A percentile compares a stretch with the other conserved stretches of the same genome.
phyloP scores from a whole-genome alignment of 2,113 vertebrate species.

The Cyprinodon brontotheroides region DNA sequence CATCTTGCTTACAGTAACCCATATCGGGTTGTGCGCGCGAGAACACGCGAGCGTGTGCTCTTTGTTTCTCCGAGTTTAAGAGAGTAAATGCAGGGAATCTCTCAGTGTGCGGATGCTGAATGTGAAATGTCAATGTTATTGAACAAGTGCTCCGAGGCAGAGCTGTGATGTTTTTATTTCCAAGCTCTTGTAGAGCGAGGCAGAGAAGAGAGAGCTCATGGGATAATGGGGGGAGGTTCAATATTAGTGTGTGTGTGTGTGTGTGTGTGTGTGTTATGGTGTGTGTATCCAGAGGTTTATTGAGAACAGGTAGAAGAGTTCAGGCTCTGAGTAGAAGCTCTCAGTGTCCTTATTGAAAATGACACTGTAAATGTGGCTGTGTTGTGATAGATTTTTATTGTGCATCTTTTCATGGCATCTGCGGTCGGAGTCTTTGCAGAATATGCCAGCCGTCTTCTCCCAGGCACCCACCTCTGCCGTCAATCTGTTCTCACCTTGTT shows the following conservation, averaged over 20 bases:
- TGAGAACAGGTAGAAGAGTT: conserved; percentile 60
- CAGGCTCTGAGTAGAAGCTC: conserved; percentile 53
- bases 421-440: conserved; percentile 26
- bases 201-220: conserved; percentile 73
- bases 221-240: conserved; percentile 69
- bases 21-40: conserved; percentile 42
- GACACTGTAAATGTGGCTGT: conserved; percentile 28
- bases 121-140: conserved; percentile 84
- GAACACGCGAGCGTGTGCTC: conserved; percentile 37
- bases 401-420: conserved; percentile 16
- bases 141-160: conserved; percentile 81
- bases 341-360: conserved; percentile 52
- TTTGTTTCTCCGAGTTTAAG: conserved; percentile 64
- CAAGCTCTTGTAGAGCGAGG: conserved; percentile 70
- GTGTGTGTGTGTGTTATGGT: conserved; percentile 40
- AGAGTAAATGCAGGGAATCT: conserved; percentile 67
- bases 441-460: conserved; percentile 54
- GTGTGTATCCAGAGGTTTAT: conserved; percentile 59
- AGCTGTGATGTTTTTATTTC: conserved; percentile 82
- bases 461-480: conserved; percentile 53
- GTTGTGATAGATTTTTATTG: conserved; percentile 10
- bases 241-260: conserved; percentile 39
- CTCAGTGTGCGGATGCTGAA: conserved; percentile 68
- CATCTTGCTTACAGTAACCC: conserved; percentile 30
- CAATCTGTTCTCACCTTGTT: conserved; percentile 71